Base-by-base conservation (phyloP, 2,113 vertebrate genomes). In the Platysternon megacephalum region DNA sequence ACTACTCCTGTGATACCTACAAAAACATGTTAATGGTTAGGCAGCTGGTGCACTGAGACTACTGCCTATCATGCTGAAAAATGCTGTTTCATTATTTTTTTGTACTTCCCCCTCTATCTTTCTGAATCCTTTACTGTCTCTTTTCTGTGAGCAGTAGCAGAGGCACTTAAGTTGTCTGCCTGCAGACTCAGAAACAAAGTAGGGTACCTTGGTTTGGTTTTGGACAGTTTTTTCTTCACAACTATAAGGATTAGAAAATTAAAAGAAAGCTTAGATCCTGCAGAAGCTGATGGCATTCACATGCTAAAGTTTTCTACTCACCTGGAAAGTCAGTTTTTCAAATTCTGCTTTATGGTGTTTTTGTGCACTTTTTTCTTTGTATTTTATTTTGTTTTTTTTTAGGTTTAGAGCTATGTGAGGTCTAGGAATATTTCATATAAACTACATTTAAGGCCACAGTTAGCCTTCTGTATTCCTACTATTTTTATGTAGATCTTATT, bases 181-280 rank as follows among this genome's bases (percentile, higher is more conserved):
- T 93, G 44, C 78, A 82, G 61, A n/a, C 52, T 93, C 61, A 72
- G 35, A 19, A 85, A 74, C 8, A 39, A 39, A 72, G 8, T 8
- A 14, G n/a, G 8, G 19, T 7, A 17, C 88, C 51, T 89, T 88
- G 4, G 39, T 88, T 92, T 94, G 91, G 4, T 29, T 90, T 72
- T 93, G 56, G 2, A 21, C 48, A 83, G 79, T 90, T 87, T 90
- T 87, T 79, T 51, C 85, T 95, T 92, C 82, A 44, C 39, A 91
- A 6, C n/a, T 28, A 26, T 17, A 32, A 82, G 89, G 13, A 35
- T 81, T 52, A 56, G 52, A 80, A 90, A 87, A 86, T 78, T 46
- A 82, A 85, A 95, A 11, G 9, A 86, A 21, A 52, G 28, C 81
- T 35, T 88, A 32, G 19, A 2, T 85, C 88, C n/a, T 82, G 32